Evolutionary conservation across 2,113 vertebrate genomes (phyloP).

Genomic region (Psittacula cyanocephala): DNA sequence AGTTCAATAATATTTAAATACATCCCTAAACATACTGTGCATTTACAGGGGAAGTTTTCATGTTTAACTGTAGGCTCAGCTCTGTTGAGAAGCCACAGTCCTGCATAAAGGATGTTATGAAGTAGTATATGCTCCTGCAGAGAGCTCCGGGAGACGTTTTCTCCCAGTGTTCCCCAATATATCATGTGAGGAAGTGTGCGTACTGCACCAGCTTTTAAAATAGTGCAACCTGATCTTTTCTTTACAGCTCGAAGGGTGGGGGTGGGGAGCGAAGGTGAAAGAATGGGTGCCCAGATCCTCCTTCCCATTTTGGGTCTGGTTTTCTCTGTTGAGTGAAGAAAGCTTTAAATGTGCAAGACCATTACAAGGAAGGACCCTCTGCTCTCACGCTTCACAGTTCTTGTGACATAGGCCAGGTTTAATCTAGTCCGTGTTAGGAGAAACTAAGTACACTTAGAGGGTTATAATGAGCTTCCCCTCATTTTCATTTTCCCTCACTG

Average conservation of each 20-base stretch:
- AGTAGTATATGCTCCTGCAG: background rate
- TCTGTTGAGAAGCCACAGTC: background rate
- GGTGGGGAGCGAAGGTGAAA: background rate
- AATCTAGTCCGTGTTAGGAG: background rate
- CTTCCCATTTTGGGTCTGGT: conserved; percentile 16
- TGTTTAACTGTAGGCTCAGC: background rate
- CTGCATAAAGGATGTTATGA: background rate
- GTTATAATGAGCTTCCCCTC: conserved; percentile 40
- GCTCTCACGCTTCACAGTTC: background rate
- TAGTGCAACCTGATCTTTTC: conserved; percentile 48
- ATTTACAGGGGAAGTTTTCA: background rate
- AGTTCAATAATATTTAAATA: background rate
- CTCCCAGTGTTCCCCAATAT: background rate
- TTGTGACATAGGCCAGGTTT: background rate
- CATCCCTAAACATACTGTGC: background rate
- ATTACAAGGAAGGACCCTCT: background rate
- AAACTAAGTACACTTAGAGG: background rate
- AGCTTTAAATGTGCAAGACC: background rate
- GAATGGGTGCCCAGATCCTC: conserved; percentile 10
- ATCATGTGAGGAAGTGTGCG: background rate
- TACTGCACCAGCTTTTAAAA: conserved; percentile 48
- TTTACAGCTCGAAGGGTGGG: background rate
- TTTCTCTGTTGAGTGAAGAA: background rate
- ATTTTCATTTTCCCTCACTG: conserved; percentile 42
- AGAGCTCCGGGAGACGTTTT: background rate